A percentile compares a stretch with the other conserved stretches of the same genome.
Conservation (phyloP, 2,113 vertebrate species). For the Saccopteryx leptura region DNA sequence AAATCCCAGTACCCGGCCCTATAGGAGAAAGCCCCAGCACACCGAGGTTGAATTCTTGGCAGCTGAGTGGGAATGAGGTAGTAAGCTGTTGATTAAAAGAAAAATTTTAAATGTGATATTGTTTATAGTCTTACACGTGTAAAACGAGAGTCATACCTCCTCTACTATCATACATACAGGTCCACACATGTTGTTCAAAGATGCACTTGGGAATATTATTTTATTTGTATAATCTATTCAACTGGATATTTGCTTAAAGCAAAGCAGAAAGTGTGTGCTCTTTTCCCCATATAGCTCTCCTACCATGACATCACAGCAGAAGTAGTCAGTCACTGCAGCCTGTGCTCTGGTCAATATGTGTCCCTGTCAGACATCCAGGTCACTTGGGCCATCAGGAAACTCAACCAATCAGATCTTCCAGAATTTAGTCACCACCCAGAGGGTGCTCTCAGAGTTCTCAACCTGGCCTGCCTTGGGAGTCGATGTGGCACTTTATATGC, state of each 20-base stretch:
- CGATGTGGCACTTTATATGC: neutral
- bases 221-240: neutral
- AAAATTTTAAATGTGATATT: neutral
- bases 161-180: neutral
- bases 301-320: neutral
- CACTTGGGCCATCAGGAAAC: neutral
- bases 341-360: neutral
- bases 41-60: neutral
- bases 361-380: neutral
- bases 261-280: neutral
- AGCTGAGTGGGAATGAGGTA: neutral
- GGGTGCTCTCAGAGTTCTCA: neutral
- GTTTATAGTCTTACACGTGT: neutral
- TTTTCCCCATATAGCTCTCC: neutral
- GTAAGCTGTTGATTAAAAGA: neutral
- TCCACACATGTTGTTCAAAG: neutral
- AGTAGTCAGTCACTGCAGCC: no score
- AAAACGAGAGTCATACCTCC: neutral
- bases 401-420: neutral
- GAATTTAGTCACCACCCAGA: neutral
- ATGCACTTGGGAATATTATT: neutral
- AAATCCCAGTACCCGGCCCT: neutral
- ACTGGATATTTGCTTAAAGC: conserved; percentile 25
- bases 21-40: neutral
- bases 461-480: neutral